Base-by-base conservation (phyloP, 2,888 invertebrate species). In the Abrostola triplasia region DNA sequence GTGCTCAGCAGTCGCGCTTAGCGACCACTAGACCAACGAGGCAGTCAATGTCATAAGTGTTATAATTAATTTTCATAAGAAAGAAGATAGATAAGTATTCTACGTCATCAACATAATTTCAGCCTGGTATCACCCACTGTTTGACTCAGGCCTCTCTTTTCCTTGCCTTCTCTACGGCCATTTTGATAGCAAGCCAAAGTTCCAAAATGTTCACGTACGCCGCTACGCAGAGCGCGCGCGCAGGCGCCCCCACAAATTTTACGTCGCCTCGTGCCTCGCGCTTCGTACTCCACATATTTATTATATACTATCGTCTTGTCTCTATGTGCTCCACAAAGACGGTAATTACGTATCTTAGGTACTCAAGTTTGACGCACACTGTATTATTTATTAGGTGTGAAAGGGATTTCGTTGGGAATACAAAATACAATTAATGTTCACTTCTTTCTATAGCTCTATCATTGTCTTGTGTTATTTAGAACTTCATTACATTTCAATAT, bases 161-260 rank as follows among this genome's bases (percentile, higher is more conserved):
- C 5, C n/a, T 5, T 13, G 13, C 13, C 8, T 2, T 24, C 24
- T 4, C 4, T 24, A 2, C 4, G 24, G 1, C 24, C 24, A 24
- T 24, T 24, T 24, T 24, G 24, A 2, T 24, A 24, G 4, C n/a
- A n/a, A n/a, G n/a, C 24, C 4, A 24, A 24, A 24, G 24, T 24
- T 24, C 24, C 24, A 64, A 58, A 74, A 67, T 36, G 42, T 59
- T 70, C 89, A 86, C 59, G 65, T 84, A 50, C 85, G 0, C 0
- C 80, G 12, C 48, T 85, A 61, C 74, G n/a, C 53, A n/a, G 12
- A 60, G 67, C 61, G 57, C 57, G 49, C 57, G 48, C 9, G 5
- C 35, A 54, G 65, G 75, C 84, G 79, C 85, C 88, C 90, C 90
- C 89, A 84, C 85, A 86, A 91, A 90, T 92, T 92, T 92, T 92